These are phyloP conservation scores for Muschampia plurimacula DNA, from an alignment of 2,888 invertebrate species.

Conservation along the genomic window DNA sequence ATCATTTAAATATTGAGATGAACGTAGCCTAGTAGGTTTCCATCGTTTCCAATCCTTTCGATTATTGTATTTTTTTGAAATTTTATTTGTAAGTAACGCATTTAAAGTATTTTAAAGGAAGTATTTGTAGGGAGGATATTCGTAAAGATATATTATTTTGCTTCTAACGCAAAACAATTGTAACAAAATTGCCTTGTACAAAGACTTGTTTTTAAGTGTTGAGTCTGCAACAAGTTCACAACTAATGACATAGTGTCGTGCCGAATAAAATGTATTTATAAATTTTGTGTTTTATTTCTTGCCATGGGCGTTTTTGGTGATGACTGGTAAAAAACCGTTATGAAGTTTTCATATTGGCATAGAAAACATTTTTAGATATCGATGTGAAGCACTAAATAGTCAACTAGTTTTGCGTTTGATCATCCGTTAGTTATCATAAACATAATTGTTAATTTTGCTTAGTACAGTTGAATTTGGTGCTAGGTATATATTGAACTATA, in stretches of 20 bases:
- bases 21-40: not conserved
- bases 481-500: too few relatives aligned
- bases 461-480: too few relatives aligned
- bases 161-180: constrained; percentile 19
- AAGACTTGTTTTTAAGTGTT: constrained; percentile 71
- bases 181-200: constrained; percentile 75
- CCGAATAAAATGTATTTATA: constrained; percentile 46
- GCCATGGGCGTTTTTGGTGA: too few relatives aligned
- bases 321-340: too few relatives aligned
- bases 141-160: not conserved
- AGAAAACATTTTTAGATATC: too few relatives aligned
- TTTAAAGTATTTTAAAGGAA: not conserved
- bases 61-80: not conserved
- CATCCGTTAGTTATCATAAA: too few relatives aligned
- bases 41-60: not conserved
- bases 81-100: constrained; percentile 1
- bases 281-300: constrained; percentile 31
- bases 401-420: too few relatives aligned
- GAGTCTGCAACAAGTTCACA: constrained; percentile 33
- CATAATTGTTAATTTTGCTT: too few relatives aligned
- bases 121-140: constrained; percentile 1
- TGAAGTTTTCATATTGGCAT: too few relatives aligned
- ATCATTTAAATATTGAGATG: too few relatives aligned
- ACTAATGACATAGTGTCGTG: constrained; percentile 41
- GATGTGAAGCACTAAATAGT: too few relatives aligned